These are phyloP conservation scores for Synergus itoensis DNA, from an alignment of 2,888 invertebrate genomes.

Conservation along the genomic window DNA sequence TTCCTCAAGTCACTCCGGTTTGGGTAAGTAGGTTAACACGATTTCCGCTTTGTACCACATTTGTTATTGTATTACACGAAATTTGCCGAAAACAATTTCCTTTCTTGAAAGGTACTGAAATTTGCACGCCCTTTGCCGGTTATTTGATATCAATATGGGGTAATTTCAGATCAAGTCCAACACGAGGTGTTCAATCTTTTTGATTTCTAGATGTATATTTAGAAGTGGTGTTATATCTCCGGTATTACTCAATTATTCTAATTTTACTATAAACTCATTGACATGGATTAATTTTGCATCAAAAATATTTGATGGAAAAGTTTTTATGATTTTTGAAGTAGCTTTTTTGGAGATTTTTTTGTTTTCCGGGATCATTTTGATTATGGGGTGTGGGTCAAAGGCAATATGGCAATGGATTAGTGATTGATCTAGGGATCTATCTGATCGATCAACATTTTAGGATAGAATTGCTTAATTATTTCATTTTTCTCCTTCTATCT, in stretches of 20 bases:
- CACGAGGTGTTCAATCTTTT: slow-evolving; percentile 6
- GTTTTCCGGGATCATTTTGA: not conserved
- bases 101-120: not conserved
- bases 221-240: slow-evolving; percentile 25
- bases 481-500: not conserved
- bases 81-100: slow-evolving; percentile 1
- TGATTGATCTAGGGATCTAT: not conserved
- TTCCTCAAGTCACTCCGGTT: slow-evolving; percentile 49
- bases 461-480: not conserved
- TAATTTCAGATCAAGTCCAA: not conserved
- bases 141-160: not conserved
- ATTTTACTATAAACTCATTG: slow-evolving; percentile 20
- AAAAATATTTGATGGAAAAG: not conserved
- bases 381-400: not conserved
- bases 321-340: not conserved
- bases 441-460: not conserved
- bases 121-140: not conserved
- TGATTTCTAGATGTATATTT: slow-evolving; percentile 8
- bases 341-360: not conserved
- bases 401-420: slow-evolving; percentile 13
- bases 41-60: slow-evolving; percentile 39
- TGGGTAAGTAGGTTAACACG: slow-evolving; percentile 49
- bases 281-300: not conserved
- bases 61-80: slow-evolving; percentile 26
- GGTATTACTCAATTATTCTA: slow-evolving; percentile 37